A percentile compares a stretch with the other conserved stretches of the same genome.
These are phyloP conservation scores for Poecile montanus DNA, from an alignment of 2,797 vertebrate genomes.

Conservation along the genomic window DNA sequence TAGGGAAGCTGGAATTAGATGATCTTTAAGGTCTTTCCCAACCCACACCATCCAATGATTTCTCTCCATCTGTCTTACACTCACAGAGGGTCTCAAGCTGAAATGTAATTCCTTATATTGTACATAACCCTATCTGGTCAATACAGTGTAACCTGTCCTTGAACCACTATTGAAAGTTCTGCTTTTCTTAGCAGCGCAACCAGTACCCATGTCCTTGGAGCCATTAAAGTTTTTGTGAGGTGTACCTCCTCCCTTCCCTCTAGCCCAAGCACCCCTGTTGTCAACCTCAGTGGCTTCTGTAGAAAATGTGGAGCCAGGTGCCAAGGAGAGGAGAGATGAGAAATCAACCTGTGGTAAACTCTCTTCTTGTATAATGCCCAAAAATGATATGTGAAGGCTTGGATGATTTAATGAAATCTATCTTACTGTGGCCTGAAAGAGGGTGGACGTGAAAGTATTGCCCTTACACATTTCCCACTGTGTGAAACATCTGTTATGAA, in stretches of 20 bases:
- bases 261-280: background rate
- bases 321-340: background rate
- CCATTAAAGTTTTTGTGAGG: background rate
- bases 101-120: background rate
- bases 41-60: background rate
- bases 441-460: background rate
- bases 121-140: background rate
- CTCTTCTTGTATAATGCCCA: background rate
- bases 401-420: background rate
- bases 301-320: background rate
- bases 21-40: background rate
- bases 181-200: background rate
- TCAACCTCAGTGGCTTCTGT: background rate
- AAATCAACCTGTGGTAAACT: background rate
- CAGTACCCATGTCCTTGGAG: background rate
- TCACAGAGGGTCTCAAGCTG: background rate
- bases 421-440: background rate
- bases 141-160: background rate
- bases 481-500: background rate
- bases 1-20: background rate
- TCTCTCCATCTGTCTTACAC: background rate
- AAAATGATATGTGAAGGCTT: background rate
- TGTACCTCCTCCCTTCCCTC: background rate
- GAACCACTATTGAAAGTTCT: background rate
- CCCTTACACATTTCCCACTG: background rate